phyloP scores from a whole-genome alignment of 2,797 vertebrate species.

The Enteromius thamalakanensis region DNA sequence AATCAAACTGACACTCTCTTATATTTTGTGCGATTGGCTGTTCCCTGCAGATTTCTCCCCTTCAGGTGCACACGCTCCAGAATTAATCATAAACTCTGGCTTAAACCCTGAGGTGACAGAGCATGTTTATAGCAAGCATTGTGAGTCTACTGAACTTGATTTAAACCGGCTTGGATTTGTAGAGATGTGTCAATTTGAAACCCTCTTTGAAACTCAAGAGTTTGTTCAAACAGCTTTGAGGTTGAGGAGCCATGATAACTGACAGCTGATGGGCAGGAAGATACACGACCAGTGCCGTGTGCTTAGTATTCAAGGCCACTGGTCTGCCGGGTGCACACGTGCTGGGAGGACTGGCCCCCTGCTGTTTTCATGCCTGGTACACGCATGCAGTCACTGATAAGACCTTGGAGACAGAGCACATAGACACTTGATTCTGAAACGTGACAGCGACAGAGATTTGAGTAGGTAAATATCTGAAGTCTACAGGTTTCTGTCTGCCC shows the following conservation, averaged over 20 bases:
- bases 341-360: constrained; percentile 12
- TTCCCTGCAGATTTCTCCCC: not conserved
- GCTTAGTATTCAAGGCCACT: constrained; percentile 51
- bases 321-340: constrained; percentile 10
- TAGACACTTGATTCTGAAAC: constrained; percentile 40
- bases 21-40: not conserved
- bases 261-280: constrained; percentile 47
- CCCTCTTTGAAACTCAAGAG: not conserved
- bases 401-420: constrained; percentile 24
- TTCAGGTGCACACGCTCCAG: not conserved
- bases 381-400: constrained; percentile 35
- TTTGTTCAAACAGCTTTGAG: constrained; percentile 4
- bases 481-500: constrained; percentile 39
- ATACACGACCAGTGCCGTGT: constrained; percentile 23
- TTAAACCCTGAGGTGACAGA: constrained; percentile 6
- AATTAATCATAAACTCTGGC: not conserved
- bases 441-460: not conserved
- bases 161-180: not conserved
- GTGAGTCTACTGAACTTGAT: not conserved
- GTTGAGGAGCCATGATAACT: constrained; percentile 22
- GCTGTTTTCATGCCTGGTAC: constrained; percentile 7
- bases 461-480: constrained; percentile 26
- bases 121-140: not conserved
- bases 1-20: not conserved
- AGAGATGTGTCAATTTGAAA: not conserved